Evolutionary conservation across 2,797 vertebrate species (phyloP).

Genomic region (Coendou prehensilis): DNA sequence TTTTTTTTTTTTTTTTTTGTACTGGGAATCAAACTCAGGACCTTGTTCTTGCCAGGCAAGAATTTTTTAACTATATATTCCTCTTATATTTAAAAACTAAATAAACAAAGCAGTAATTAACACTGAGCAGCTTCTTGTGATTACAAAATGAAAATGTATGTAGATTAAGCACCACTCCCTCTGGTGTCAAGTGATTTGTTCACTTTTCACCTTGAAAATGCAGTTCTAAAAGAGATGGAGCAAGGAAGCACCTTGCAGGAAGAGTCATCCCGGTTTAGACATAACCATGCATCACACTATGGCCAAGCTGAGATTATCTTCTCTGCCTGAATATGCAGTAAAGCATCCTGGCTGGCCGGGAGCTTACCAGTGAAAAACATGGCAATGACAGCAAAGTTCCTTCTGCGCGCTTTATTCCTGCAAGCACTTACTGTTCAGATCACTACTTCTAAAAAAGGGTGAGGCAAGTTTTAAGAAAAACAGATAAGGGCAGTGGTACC

Average conservation of each 20-base stretch:
- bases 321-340: neutral
- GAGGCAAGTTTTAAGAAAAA: neutral
- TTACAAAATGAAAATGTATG: neutral
- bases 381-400: neutral
- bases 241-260: neutral
- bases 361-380: neutral
- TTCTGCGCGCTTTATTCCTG: neutral
- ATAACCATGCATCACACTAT: neutral
- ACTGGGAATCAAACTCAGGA: too few relatives aligned
- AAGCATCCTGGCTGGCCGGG: neutral
- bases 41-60: neutral
- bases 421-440: neutral
- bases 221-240: neutral
- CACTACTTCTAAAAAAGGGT: neutral
- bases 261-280: neutral
- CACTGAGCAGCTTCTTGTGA: neutral
- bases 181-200: neutral
- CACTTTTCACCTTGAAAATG: slow-evolving; percentile 34
- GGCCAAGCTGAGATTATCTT: neutral
- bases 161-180: neutral
- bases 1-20: too few relatives aligned
- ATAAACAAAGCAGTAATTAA: slow-evolving; percentile 42
- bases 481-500: neutral
- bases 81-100: slow-evolving; percentile 52
- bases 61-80: neutral